Conservation (phyloP, 2,113 vertebrate genomes). For the Macquaria australasica region DNA sequence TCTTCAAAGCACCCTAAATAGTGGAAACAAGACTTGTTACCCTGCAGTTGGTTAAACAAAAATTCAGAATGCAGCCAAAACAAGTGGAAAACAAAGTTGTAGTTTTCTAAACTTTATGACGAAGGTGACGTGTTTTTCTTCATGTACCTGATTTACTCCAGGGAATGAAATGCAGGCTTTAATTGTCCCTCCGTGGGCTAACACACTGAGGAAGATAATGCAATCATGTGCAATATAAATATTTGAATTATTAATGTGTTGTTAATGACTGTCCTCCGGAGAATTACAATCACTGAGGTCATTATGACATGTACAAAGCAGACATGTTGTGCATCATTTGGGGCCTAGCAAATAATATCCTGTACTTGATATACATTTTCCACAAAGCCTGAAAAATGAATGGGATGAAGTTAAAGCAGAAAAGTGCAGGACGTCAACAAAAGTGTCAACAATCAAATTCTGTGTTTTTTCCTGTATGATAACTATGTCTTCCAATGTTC, state of each 20-base stretch:
- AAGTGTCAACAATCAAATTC: neutral
- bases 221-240: slow-evolving; percentile 27
- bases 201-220: neutral
- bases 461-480: neutral
- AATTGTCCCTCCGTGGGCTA: slow-evolving; percentile 61
- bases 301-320: slow-evolving; percentile 34
- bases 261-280: slow-evolving; percentile 53
- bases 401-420: neutral
- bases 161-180: slow-evolving; percentile 33
- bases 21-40: too few relatives aligned
- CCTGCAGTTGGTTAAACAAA: neutral
- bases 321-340: slow-evolving; percentile 11
- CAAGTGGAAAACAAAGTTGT: neutral
- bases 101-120: neutral
- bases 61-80: neutral
- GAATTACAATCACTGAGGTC: slow-evolving; percentile 18
- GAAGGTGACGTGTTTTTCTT: slow-evolving; percentile 16
- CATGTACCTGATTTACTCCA: slow-evolving; percentile 1
- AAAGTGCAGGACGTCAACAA: neutral
- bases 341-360: neutral
- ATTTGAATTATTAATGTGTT: slow-evolving; percentile 69
- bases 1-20: too few relatives aligned
- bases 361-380: neutral
- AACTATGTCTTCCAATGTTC: neutral
- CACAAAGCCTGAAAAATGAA: neutral